Conservation (phyloP, 1,140 invertebrate genomes). For the Leptinotarsa lineolata region DNA sequence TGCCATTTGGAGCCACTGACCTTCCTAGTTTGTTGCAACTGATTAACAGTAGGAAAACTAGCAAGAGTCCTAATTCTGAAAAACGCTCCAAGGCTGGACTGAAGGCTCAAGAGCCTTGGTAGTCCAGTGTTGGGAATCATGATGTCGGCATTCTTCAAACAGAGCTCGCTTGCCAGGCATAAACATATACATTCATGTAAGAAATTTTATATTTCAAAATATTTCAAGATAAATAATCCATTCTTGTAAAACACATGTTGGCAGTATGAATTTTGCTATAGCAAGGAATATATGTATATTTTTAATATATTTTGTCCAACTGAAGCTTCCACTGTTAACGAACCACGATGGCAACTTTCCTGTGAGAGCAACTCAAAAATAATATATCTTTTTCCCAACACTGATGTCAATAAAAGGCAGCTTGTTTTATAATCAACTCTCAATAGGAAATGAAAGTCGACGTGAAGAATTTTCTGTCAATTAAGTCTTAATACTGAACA, state of each 20-base stretch:
- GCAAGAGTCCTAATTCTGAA: slow-evolving; percentile 66
- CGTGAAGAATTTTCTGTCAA: neutral
- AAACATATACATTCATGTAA: slow-evolving; percentile 99
- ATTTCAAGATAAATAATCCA: no score
- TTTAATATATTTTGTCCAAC: no score
- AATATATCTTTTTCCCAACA: no score
- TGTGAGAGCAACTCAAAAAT: no score
- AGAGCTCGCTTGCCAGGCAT: slow-evolving; percentile 96
- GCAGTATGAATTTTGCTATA: no score
- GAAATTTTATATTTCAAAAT: no score
- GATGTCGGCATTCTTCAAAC: slow-evolving; percentile 87
- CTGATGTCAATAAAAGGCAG: no score
- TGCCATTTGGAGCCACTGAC: slow-evolving; percentile 64
- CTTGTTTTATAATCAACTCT: no score
- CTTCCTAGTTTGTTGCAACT: slow-evolving; percentile 60
- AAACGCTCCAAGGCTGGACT: slow-evolving; percentile 62
- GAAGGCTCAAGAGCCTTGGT: slow-evolving; percentile 53
- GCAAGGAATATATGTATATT: no score
- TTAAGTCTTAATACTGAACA: neutral
- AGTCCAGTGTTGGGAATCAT: slow-evolving; percentile 49
- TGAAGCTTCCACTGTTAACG: no score
- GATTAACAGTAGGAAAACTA: slow-evolving; percentile 60
- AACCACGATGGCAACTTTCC: no score
- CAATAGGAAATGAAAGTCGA: neutral
- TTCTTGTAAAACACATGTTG: no score